Evolutionary conservation across 2,113 vertebrate genomes (phyloP).

Genomic region (Eolophus roseicapilla): DNA sequence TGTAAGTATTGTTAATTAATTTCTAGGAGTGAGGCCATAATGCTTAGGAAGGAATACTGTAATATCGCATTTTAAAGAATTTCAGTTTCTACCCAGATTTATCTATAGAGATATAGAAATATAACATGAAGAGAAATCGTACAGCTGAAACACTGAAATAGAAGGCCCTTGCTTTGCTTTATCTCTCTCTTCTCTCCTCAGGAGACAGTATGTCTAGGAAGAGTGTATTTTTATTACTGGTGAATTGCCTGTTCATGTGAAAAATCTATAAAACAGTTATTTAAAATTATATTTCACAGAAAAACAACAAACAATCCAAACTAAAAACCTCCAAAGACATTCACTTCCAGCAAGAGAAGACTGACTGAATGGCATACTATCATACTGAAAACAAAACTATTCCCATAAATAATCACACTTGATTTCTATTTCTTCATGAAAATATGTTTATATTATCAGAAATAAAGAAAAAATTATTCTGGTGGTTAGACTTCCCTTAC

Average conservation of each 20-base stretch:
- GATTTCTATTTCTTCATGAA: not conserved
- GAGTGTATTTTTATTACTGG: not conserved
- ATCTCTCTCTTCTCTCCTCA: not conserved
- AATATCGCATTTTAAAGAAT: not conserved
- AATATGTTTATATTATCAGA: not conserved
- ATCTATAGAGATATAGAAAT: not conserved
- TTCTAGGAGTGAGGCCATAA: not conserved
- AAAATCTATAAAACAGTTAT: not conserved
- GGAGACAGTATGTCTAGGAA: not conserved
- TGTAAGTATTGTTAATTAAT: not conserved
- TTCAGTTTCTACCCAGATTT: not conserved
- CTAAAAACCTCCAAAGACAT: not conserved
- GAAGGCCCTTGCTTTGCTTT: not conserved
- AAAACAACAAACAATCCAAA: not conserved
- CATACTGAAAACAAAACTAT: not conserved
- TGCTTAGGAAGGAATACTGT: not conserved
- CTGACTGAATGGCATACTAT: not conserved
- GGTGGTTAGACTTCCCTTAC: not conserved
- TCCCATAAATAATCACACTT: not conserved
- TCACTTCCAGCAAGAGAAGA: not conserved
- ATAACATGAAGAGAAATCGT: not conserved
- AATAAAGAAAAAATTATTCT: not conserved
- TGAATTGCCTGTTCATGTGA: not conserved
- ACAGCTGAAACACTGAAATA: not conserved
- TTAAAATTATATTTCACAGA: not conserved